phyloP scores from a whole-genome alignment of 2,797 vertebrate genomes.

The Loris lydekkerianus region DNA sequence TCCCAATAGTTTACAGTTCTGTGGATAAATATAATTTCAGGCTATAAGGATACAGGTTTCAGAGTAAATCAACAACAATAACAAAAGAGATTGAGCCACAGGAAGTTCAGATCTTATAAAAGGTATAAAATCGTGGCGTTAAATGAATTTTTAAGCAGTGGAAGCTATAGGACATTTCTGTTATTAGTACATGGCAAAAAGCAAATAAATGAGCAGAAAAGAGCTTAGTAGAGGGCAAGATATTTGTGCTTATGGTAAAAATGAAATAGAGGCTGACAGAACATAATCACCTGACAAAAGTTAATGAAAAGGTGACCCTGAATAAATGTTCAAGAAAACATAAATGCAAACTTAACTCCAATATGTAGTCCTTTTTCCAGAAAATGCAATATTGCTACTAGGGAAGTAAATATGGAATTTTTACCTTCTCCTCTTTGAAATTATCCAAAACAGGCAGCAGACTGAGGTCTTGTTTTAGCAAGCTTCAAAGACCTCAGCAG shows the following conservation, averaged over 20 bases:
- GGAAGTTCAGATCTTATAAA: background rate
- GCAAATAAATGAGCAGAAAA: constrained; percentile 13
- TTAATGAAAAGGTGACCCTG: background rate
- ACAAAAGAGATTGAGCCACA: background rate
- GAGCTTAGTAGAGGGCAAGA: background rate
- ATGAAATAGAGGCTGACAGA: constrained; percentile 6
- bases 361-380: background rate
- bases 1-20: constrained; percentile 12
- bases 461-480: background rate
- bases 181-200: background rate
- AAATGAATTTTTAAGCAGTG: background rate
- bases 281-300: constrained; percentile 26
- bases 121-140: background rate
- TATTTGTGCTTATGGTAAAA: background rate
- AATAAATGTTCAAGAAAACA: constrained; percentile 53
- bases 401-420: constrained; percentile 41
- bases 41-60: background rate
- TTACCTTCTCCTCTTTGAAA: constrained; percentile 31
- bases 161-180: background rate
- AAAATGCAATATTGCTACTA: constrained; percentile 29
- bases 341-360: background rate
- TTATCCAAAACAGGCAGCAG: background rate
- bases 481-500: background rate
- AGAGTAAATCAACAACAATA: constrained; percentile 12
- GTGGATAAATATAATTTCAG: background rate